These are phyloP conservation scores for Erpobdella octoculata DNA, from an alignment of 2,888 invertebrate genomes.

Conservation along the genomic window DNA sequence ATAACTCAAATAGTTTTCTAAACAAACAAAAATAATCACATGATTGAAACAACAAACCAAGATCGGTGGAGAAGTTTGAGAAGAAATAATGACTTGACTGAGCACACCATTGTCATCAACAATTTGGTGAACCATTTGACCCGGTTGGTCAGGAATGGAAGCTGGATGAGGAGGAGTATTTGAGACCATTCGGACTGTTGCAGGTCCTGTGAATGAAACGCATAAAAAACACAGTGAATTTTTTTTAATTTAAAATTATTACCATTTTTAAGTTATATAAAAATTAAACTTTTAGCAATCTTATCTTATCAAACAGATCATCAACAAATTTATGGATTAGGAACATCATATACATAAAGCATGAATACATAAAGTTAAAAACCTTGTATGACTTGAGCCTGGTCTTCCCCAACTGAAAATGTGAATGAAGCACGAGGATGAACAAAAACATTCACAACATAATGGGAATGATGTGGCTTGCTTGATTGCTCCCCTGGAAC, in stretches of 20 bases:
- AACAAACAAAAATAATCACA: not conserved
- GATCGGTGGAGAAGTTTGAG: slow-evolving; percentile 47
- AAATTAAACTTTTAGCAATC: no score
- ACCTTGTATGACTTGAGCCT: slow-evolving; percentile 26
- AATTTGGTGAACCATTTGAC: slow-evolving; percentile 15
- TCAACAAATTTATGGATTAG: no score
- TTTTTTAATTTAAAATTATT: no score
- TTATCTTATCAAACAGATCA: no score
- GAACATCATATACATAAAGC: no score
- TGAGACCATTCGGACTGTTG: slow-evolving; percentile 22
- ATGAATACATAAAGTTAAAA: not conserved
- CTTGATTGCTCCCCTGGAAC: not conserved
- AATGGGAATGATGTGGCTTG: not conserved
- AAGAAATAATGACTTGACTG: slow-evolving; percentile 79
- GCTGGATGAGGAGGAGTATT: slow-evolving; percentile 12
- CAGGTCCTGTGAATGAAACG: slow-evolving; percentile 1
- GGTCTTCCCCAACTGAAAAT: not conserved
- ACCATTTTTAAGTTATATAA: no score
- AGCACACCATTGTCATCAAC: slow-evolving; percentile 81
- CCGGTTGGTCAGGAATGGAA: slow-evolving; percentile 6
- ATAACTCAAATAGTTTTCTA: not conserved
- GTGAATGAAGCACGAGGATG: slow-evolving; percentile 11
- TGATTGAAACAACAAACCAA: not conserved
- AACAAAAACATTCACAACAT: slow-evolving; percentile 17
- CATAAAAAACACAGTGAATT: no score